Base-by-base conservation (phyloP, 2,888 invertebrate genomes). In the Noctua janthe region DNA sequence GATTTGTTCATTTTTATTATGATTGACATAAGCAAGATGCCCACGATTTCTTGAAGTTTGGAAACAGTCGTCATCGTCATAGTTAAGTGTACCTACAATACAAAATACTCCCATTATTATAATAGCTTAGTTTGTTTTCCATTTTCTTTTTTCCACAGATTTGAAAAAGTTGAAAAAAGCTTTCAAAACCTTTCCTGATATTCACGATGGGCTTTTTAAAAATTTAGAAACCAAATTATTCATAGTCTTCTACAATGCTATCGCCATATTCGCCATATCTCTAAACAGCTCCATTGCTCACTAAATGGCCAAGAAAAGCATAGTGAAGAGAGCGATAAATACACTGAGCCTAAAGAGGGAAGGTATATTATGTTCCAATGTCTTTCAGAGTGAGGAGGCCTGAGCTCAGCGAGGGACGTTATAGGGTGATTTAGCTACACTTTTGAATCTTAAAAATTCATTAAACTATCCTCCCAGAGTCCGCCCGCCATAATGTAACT, bases 1-100 rank as follows among this genome's bases (percentile, higher is more conserved):
- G 81, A 11, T 66, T 79, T 64, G 54, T 47, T 64, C 43, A 0
- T 43, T 70, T 64, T 80, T 54, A 71, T 59, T 70, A 35, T 54
- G 35, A 59, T 29, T 15, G n/a, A 64, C 47, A 23, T 79, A 47
- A n/a, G 47, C 43, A 47, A 35, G 15, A 80, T 54, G 4, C 17
- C 29, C 3, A 6, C 17, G 2, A 79, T 23, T 17, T 11, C 6
- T 17, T 29, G 20, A 5, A 39, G 39, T 13, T 29, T 20, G 23
- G 7, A 67, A 1, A 15, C 15, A 2, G 6, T n/a, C 20, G n/a
- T 35, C 47, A 20, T 35, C 13, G 10, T 35, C 8, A 0, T 17
- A 59, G 11, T 51, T 67, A 23, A 29, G 66, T 43, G 59, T 23
- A 23, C 20, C 43, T 43, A 43, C 11, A 10, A 13, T 43, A 43